phyloP scores from a whole-genome alignment of 2,888 invertebrate genomes.

The Mesorhabditis spiculigera region DNA sequence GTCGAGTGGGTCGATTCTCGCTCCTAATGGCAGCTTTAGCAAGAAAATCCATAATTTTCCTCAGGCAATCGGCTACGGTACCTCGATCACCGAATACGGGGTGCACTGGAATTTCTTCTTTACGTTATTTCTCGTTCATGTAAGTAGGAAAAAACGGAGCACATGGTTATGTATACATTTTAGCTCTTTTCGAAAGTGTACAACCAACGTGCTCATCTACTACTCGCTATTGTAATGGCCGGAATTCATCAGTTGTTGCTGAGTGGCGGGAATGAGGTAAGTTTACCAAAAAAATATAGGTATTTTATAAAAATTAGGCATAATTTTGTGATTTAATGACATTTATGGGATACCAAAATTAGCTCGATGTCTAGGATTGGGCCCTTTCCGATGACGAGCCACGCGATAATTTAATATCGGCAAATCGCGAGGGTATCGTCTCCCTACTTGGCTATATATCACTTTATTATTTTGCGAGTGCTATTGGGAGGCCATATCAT shows the following conservation, averaged over 20 bases:
- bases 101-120: constrained; percentile 97
- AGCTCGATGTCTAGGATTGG: constrained; percentile 25
- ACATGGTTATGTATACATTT: too few species aligned
- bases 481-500: constrained; percentile 33
- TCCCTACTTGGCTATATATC: constrained; percentile 81
- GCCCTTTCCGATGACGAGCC: constrained; percentile 28
- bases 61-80: constrained; percentile 74
- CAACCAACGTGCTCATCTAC: constrained; percentile 22
- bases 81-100: constrained; percentile 88
- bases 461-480: constrained; percentile 73
- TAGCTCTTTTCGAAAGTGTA: neutral
- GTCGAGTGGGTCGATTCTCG: too few species aligned
- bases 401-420: constrained; percentile 66
- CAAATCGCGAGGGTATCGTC: constrained; percentile 86
- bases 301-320: neutral
- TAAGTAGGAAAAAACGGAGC: too few species aligned
- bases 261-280: neutral
- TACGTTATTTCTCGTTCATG: constrained; percentile 74
- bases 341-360: neutral
- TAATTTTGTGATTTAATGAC: neutral
- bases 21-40: too few species aligned
- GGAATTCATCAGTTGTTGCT: constrained; percentile 7
- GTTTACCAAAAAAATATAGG: neutral
- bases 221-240: constrained; percentile 11
- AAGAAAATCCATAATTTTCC: too few species aligned